These are phyloP conservation scores for Peribatodes rhomboidaria DNA, from an alignment of 2,888 invertebrate species.

Conservation along the genomic window DNA sequence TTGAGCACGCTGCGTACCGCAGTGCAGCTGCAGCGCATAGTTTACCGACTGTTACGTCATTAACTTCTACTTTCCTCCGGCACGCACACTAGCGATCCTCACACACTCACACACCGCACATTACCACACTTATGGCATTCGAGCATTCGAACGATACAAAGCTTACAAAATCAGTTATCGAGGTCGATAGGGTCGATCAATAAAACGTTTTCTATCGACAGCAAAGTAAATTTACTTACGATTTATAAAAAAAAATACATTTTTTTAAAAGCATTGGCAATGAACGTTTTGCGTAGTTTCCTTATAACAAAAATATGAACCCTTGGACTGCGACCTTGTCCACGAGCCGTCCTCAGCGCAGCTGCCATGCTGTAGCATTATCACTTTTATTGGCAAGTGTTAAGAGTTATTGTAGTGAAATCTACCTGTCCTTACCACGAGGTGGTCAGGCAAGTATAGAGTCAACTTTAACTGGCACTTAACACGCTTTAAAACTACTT, in stretches of 20 bases:
- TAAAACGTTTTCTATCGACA: constrained; percentile 4
- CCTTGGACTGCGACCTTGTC: constrained; percentile 10
- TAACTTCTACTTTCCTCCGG: constrained; percentile 21
- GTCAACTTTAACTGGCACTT: constrained; percentile 19
- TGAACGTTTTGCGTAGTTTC: constrained; percentile 15
- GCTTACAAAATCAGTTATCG: constrained; percentile 32
- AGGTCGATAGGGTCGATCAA: constrained; percentile 30
- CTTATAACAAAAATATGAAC: constrained; percentile 15
- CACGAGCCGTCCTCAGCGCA: not conserved
- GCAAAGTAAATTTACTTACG: constrained; percentile 2
- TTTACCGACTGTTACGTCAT: constrained; percentile 16
- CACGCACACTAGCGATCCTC: constrained; percentile 13
- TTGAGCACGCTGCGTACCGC: not conserved
- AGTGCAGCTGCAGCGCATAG: constrained; percentile 2
- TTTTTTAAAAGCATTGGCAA: constrained; percentile 29
- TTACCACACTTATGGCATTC: constrained; percentile 18
- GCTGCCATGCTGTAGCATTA: not conserved
- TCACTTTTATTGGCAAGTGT: not conserved
- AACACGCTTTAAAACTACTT: constrained; percentile 10
- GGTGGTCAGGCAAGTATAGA: not conserved
- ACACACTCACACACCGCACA: constrained; percentile 12
- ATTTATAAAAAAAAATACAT: too few species aligned
- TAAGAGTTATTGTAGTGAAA: not conserved
- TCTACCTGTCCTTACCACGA: not conserved
- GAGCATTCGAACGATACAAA: not conserved